phyloP scores from a whole-genome alignment of 2,113 vertebrate genomes.

The Microcebus jonahi region DNA sequence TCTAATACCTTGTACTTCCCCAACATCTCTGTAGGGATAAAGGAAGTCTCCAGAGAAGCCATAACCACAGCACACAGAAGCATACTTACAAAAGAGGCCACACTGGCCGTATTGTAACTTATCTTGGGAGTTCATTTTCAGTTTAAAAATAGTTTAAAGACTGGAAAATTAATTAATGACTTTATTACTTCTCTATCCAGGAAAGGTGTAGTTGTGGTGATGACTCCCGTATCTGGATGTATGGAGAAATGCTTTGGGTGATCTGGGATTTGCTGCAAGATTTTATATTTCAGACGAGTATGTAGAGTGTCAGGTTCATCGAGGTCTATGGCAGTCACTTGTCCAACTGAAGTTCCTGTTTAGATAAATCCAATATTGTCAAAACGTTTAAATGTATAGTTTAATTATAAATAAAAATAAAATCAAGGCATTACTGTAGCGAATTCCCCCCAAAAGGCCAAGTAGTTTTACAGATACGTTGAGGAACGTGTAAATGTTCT shows the following conservation, averaged over 20 bases:
- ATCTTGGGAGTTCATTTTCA: neutral
- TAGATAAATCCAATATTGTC: conserved; percentile 54
- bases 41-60: neutral
- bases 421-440: neutral
- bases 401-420: neutral
- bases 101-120: neutral
- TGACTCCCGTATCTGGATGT: conserved; percentile 84
- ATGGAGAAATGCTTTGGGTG: conserved; percentile 82
- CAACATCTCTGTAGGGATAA: neutral
- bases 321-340: conserved; percentile 87
- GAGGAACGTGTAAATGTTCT: neutral
- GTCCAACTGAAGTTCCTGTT: conserved; percentile 88
- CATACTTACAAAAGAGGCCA: neutral
- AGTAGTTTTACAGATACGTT: neutral
- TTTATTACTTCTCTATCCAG: conserved; percentile 93
- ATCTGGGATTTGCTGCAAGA: conserved; percentile 82
- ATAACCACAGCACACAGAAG: neutral
- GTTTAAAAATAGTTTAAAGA: neutral
- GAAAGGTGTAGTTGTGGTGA: conserved; percentile 78
- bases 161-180: neutral
- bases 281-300: conserved; percentile 86
- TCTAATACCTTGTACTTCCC: neutral
- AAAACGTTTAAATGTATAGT: neutral
- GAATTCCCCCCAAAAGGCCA: neutral
- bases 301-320: conserved; percentile 85